A percentile compares a stretch with the other conserved stretches of the same genome.
Conservation (phyloP, 2,797 vertebrate genomes). For the Macropus fuliginosus region DNA sequence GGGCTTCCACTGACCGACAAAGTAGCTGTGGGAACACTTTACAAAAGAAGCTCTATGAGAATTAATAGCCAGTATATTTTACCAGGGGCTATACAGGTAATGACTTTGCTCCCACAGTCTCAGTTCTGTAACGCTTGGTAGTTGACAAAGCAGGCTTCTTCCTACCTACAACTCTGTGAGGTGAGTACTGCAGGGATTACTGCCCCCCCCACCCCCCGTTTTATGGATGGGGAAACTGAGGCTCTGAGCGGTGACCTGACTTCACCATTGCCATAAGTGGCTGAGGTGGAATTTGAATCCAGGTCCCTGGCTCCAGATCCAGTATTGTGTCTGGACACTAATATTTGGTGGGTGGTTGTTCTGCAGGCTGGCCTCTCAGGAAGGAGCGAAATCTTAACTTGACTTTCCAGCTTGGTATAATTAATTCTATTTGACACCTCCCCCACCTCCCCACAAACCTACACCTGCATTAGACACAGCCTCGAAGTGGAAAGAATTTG, state of each 20-base stretch:
- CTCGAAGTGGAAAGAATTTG: not conserved
- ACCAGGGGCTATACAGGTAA: not conserved
- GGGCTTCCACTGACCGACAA: not conserved
- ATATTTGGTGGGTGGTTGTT: not conserved
- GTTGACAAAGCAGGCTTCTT: too few relatives aligned
- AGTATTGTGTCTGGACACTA: not conserved
- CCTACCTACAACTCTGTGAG: too few relatives aligned
- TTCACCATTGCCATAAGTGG: not conserved
- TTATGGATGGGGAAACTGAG: not conserved
- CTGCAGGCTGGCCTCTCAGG: not conserved
- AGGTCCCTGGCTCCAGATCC: not conserved
- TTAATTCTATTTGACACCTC: not conserved
- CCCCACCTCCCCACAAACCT: too few relatives aligned
- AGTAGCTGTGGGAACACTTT: not conserved
- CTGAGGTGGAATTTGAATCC: too few relatives aligned
- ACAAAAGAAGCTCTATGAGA: not conserved
- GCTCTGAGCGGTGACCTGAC: not conserved
- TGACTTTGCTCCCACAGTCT: not conserved
- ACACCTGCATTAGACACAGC: not conserved
- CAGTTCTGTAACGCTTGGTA: not conserved
- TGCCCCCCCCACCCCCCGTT: too few relatives aligned
- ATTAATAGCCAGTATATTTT: not conserved
- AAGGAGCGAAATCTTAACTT: not conserved
- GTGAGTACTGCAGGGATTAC: not conserved
- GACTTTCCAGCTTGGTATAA: not conserved